Base-by-base conservation (phyloP, 2,888 invertebrate species). In the Gisinianus flammeolus region DNA sequence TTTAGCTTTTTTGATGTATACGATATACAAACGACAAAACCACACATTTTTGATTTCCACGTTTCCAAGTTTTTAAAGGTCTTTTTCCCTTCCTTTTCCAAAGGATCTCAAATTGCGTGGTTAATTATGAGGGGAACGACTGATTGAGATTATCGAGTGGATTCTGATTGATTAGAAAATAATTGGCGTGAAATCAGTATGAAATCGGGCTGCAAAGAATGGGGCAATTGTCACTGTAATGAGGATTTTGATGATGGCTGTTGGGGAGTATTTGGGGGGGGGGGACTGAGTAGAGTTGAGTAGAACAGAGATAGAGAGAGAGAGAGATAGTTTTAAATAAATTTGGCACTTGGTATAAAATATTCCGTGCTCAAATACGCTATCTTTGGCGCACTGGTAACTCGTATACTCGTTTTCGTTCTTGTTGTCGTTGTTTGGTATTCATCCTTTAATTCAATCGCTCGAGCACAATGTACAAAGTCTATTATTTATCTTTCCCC, bases 401-500 rank as follows among this genome's bases (percentile, higher is more conserved):
- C 35, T 35, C 12, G 35, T 44, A 44, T n/a, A n/a, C n/a, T n/a
- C n/a, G n/a, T n/a, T n/a, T n/a, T n/a, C n/a, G n/a, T n/a, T n/a
- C n/a, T n/a, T n/a, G n/a, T n/a, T n/a, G n/a, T n/a, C n/a, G n/a
- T n/a, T n/a, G n/a, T n/a, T n/a, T 54, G 54, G 54, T n/a, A 54
- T 44, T 44, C 44, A n/a, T 54, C 54, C 8, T 54, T 54, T 54
- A 54, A 54, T 54, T 54, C 54, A 54, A 54, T 54, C 54, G n/a
- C 54, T n/a, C 16, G 54, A 28, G 26, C 26, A 62, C 3, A 58
- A 12, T 2, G 22, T 58, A 58, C 22, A 22, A 24, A n/a, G 44
- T 58, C 56, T 30, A 56, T 56, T 71, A 71, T 71, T 71, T 71
- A 56, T 54, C 71, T 71, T 71, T 28, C 68, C n/a, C n/a, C n/a